These are phyloP conservation scores for Fregetta grallaria DNA, from an alignment of 2,113 vertebrate species.

Conservation along the genomic window DNA sequence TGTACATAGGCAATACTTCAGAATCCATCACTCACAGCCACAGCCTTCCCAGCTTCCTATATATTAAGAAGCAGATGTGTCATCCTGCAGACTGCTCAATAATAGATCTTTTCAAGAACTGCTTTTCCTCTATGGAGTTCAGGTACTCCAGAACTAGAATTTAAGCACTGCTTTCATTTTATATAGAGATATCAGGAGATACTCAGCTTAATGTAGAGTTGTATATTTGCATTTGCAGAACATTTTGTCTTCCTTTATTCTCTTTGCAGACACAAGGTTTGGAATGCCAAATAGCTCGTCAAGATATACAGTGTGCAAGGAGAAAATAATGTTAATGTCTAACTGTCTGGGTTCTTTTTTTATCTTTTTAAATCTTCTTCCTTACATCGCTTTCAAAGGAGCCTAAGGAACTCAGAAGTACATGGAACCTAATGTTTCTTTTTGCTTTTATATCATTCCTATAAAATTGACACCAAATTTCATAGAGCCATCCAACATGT, in stretches of 20 bases:
- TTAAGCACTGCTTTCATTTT: slow-evolving; percentile 49
- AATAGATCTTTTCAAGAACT: slow-evolving; percentile 34
- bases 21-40: slow-evolving; percentile 29
- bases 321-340: not conserved
- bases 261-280: slow-evolving; percentile 1
- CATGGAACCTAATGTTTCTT: not conserved
- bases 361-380: not conserved
- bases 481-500: not conserved
- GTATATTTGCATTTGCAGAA: slow-evolving; percentile 54
- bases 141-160: slow-evolving; percentile 36
- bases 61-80: slow-evolving; percentile 24
- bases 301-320: not conserved
- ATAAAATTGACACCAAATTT: not conserved
- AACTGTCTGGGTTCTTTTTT: not conserved
- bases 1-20: not conserved
- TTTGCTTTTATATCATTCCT: not conserved
- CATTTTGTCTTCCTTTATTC: slow-evolving; percentile 56
- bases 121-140: slow-evolving; percentile 13
- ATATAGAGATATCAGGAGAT: slow-evolving; percentile 39
- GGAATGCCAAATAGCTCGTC: slow-evolving; percentile 29
- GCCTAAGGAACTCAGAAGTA: not conserved
- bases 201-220: slow-evolving; percentile 13
- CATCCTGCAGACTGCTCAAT: slow-evolving; percentile 22
- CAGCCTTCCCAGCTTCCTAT: not conserved
- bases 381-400: not conserved